Base-by-base conservation (phyloP, 2,888 invertebrate species). In the Noctua pronuba region DNA sequence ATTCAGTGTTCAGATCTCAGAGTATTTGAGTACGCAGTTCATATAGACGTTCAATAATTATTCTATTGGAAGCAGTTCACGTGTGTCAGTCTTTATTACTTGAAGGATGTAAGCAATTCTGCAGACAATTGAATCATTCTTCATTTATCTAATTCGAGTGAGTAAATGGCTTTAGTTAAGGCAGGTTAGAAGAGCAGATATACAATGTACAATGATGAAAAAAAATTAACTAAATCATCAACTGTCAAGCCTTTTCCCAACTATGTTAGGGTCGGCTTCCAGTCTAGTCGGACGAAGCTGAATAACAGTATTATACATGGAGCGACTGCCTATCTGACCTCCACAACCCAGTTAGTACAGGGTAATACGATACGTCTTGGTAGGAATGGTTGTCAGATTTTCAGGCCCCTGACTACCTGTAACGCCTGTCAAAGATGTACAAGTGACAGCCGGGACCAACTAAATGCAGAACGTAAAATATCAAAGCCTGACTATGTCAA, bases 31-130 rank as follows among this genome's bases (percentile, higher is more conserved):
- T 55, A 62, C 62, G 66, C n/a, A 49, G 46, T 70, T 62, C 55
- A 35, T 76, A 73, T 58, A 85, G 35, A 58, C 62, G 67, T 75
- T 77, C 70, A 85, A 86, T 90, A 87, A 90, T 90, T 88, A 90
- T 91, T 86, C 87, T 88, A 90, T 92, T 91, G 87, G 84, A 81
- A 72, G 76, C 85, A 80, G 84, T 86, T 85, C 79, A 83, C 83
- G 85, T 87, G 82, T 90, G 93, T 92, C 94, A 93, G 83, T 94
- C 94, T 91, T 92, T 91, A 93, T 95, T 92, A 90, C 86, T 84
- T 76, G 89, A 91, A 94, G 95, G 95, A 95, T 94, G 93, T 90
- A 83, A 85, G 89, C 93, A 93, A 94, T 95, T 92, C 89, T 83
- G 87, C 79, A 90, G 88, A 90, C 92, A 92, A 94, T 94, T 93